Base-by-base conservation (phyloP, 2,888 invertebrate genomes). In the Lymantria dispar region DNA sequence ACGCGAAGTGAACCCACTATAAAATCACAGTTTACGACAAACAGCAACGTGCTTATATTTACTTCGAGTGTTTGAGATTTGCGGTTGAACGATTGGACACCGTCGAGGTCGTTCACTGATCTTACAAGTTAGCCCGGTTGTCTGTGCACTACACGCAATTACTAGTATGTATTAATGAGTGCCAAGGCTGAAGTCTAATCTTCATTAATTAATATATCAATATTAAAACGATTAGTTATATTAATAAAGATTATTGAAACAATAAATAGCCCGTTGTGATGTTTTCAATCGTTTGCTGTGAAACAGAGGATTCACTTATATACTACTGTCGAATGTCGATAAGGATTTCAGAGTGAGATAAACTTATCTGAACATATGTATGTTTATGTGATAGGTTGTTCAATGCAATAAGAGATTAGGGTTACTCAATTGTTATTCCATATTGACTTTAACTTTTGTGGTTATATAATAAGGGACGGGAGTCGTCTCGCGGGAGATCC, bases 21-120 rank as follows among this genome's bases (percentile, higher is more conserved):
- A 43, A 47, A 50, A 54, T 61, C 54, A 51, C 49, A 58, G 56
- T 65, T 62, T 49, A 57, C 57, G 52, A 62, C 60, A 70, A 68
- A 68, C 52, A 63, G 62, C 74, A 70, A 33, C 74, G 75, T 74
- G 75, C 66, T 61, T 71, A 68, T 68, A 63, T 70, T 64, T 66
- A 67, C 65, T 68, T 70, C 22, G 22, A 22, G 78, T 77, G 78
- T 77, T 76, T 70, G 68, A 72, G 70, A 63, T 74, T 76, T 73
- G 72, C 72, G 62, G 70, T 65, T 70, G 54, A 60, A 61, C 64
- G 58, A 65, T 70, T 72, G 73, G 77, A 78, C 80, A 81, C 74
- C 78, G 80, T 76, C 85, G 85, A 87, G 89, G 88, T 83, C 85
- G 83, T 83, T 80, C 81, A 88, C 82, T 84, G 85, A 85, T 87